Evolutionary conservation across 2,888 invertebrate species (phyloP).

Genomic region (Octonoba sinensis): DNA sequence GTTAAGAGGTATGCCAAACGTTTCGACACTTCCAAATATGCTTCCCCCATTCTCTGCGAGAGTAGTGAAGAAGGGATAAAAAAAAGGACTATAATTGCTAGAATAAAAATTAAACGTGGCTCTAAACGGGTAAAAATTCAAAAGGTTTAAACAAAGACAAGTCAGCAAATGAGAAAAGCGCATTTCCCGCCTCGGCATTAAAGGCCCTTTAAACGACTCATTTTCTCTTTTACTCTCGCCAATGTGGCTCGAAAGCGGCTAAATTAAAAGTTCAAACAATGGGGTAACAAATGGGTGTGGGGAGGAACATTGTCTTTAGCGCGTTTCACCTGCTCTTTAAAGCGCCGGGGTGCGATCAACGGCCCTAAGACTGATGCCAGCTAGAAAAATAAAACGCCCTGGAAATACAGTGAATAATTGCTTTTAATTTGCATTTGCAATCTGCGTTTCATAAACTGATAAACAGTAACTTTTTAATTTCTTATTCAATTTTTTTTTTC

Average conservation of each 20-base stretch:
- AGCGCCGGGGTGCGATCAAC: too few relatives aligned
- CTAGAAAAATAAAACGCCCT: too few relatives aligned
- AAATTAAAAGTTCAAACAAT: slow-evolving; percentile 51
- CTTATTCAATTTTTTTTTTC: too few relatives aligned
- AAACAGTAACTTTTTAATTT: too few relatives aligned
- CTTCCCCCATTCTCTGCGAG: slow-evolving; percentile 24
- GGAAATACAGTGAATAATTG: too few relatives aligned
- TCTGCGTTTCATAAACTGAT: too few relatives aligned
- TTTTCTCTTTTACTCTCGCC: neutral
- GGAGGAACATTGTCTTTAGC: too few relatives aligned
- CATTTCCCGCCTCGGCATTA: too few relatives aligned
- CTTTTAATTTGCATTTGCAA: too few relatives aligned
- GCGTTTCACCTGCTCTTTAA: too few relatives aligned
- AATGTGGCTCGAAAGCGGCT: slow-evolving; percentile 3
- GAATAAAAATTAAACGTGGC: slow-evolving; percentile 32
- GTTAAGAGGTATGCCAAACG: slow-evolving; percentile 20
- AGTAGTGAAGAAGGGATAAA: slow-evolving; percentile 50
- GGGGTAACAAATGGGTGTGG: slow-evolving; percentile 21
- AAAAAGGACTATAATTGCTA: slow-evolving; percentile 25
- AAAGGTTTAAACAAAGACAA: slow-evolving; percentile 33
- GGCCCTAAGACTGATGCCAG: too few relatives aligned
- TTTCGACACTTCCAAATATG: slow-evolving; percentile 2
- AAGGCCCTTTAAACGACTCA: slow-evolving; percentile 19
- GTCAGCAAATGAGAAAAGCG: neutral
- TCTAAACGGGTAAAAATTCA: slow-evolving; percentile 37